phyloP scores from a whole-genome alignment of 2,797 vertebrate genomes.

The Mormyrus proboscirostris region DNA sequence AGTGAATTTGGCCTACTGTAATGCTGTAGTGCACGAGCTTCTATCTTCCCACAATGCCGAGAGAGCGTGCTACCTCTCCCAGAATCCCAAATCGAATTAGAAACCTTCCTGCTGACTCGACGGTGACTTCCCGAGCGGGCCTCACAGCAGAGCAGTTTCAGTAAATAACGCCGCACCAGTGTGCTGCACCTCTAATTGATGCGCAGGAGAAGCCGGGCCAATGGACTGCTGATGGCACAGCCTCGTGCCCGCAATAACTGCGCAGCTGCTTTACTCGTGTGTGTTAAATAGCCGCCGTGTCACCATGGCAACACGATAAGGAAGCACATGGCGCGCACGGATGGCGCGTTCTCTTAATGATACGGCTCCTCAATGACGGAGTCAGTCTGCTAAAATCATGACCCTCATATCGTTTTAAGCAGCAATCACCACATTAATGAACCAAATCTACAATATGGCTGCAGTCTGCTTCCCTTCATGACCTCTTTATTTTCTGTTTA shows the following conservation, averaged over 20 bases:
- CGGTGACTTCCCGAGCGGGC: neutral
- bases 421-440: neutral
- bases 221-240: neutral
- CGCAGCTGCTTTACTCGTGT: neutral
- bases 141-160: neutral
- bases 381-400: neutral
- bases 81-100: neutral
- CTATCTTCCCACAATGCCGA: neutral
- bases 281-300: neutral
- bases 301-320: neutral
- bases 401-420: neutral
- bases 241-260: neutral
- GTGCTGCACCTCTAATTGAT: neutral
- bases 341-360: neutral
- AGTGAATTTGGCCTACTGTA: neutral
- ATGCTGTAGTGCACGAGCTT: neutral
- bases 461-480: neutral
- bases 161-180: neutral
- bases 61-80: neutral
- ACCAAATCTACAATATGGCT: slow-evolving; percentile 1
- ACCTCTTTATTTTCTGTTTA: slow-evolving; percentile 3
- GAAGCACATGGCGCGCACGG: neutral
- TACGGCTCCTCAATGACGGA: neutral
- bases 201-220: neutral
- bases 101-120: neutral